phyloP scores from a whole-genome alignment of 37 sponge, comb jelly and placozoan species.

The Chondrilla cf. caribensis region DNA sequence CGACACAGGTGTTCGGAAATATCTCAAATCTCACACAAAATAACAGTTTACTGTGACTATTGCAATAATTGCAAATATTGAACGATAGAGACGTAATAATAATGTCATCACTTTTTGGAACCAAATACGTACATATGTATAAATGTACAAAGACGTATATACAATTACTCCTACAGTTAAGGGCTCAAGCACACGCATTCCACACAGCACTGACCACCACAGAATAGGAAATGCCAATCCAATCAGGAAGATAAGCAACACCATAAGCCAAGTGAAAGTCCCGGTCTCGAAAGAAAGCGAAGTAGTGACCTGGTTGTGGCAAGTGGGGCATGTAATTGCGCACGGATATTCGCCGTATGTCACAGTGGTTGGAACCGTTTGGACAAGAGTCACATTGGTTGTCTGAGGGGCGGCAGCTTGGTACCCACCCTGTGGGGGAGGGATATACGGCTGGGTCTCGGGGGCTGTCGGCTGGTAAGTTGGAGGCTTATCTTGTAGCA shows the following conservation, averaged over 20 bases:
- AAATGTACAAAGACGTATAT: neutral
- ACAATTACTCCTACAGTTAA: neutral
- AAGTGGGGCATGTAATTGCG: conserved; percentile 52
- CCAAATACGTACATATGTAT: neutral
- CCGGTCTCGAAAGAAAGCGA: conserved; percentile 62
- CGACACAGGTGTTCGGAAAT: no score
- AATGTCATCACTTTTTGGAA: no score
- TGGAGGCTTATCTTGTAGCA: conserved; percentile 14
- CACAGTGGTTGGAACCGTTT: neutral
- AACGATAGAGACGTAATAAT: no score
- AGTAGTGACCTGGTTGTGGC: conserved; percentile 84
- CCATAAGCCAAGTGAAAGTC: conserved; percentile 61
- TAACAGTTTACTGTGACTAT: no score
- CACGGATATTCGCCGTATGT: neutral
- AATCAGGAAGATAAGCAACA: conserved; percentile 42
- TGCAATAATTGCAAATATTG: no score
- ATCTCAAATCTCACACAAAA: no score
- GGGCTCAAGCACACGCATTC: neutral
- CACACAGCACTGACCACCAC: neutral
- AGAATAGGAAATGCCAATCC: neutral
- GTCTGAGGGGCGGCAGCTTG: conserved; percentile 17
- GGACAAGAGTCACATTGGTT: conserved; percentile 16
- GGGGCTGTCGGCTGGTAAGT: neutral
- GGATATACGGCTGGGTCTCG: conserved; percentile 63
- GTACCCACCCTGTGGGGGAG: conserved; percentile 78